Evolutionary conservation across 2,888 invertebrate species (phyloP).

Genomic region (Tillus elongatus): DNA sequence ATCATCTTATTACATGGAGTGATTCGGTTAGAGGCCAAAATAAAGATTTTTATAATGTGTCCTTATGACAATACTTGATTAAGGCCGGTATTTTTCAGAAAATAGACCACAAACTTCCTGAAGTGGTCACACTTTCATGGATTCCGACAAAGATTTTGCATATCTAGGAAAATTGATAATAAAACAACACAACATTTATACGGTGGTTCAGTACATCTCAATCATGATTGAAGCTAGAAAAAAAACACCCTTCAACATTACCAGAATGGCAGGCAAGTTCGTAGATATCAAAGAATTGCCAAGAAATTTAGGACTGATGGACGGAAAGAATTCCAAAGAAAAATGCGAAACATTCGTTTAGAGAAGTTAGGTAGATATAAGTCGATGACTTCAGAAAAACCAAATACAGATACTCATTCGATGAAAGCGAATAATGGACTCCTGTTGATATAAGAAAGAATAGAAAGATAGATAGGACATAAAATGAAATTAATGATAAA

Average conservation of each 20-base stretch:
- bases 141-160: background rate
- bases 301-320: background rate
- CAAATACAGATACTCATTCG: too few species aligned
- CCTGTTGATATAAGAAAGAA: too few species aligned
- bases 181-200: slow-evolving; percentile 1
- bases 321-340: too few species aligned
- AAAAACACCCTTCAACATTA: background rate
- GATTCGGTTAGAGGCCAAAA: too few species aligned
- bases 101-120: slow-evolving; percentile 3
- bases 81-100: background rate
- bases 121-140: slow-evolving; percentile 2
- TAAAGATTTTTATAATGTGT: too few species aligned
- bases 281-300: slow-evolving; percentile 2
- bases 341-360: too few species aligned
- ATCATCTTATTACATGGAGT: slow-evolving; percentile 1
- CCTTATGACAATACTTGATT: background rate
- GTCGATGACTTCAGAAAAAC: too few species aligned
- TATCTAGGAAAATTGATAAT: background rate
- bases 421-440: too few species aligned
- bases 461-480: too few species aligned
- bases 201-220: background rate
- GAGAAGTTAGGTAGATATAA: too few species aligned
- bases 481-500: too few species aligned
- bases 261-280: background rate
- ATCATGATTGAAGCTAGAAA: background rate